phyloP scores from a whole-genome alignment of 2,113 vertebrate genomes.

The Orientallactaga bullata region DNA sequence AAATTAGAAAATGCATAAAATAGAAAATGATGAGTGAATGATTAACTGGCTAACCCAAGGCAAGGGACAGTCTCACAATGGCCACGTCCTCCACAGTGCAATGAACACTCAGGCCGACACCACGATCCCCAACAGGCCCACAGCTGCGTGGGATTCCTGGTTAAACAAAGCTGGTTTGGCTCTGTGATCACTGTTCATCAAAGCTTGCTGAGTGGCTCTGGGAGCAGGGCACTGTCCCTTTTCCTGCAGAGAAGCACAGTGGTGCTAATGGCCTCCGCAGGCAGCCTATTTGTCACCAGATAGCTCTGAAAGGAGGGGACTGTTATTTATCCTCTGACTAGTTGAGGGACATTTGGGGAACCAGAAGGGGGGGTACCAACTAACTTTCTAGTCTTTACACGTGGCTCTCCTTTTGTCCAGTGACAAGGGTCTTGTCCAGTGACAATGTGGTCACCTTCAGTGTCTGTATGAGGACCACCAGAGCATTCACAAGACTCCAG shows the following conservation, averaged over 20 bases:
- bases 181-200: not conserved
- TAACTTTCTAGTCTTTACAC: too few species aligned
- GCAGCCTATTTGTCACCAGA: not conserved
- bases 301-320: fast-evolving
- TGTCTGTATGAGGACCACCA: not conserved
- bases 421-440: fast-evolving
- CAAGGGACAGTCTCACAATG: fast-evolving
- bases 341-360: too few species aligned
- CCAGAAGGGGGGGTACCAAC: fast-evolving
- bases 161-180: fast-evolving
- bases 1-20: not conserved
- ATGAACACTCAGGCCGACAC: not conserved
- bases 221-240: not conserved
- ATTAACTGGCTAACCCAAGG: not conserved
- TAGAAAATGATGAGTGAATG: not conserved
- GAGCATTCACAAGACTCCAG: too few species aligned
- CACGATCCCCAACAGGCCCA: fast-evolving
- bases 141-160: fast-evolving
- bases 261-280: too few species aligned
- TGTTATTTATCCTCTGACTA: too few species aligned
- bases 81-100: too few species aligned
- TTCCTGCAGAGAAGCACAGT: not conserved
- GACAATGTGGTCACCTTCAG: not conserved
- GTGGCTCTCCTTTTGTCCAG: fast-evolving
- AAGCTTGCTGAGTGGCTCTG: not conserved